Percentiles rank a stretch among this genome's conserved stretches.
Evolutionary conservation across 2,113 vertebrate genomes (phyloP).

Genomic region (Cariama cristata): DNA sequence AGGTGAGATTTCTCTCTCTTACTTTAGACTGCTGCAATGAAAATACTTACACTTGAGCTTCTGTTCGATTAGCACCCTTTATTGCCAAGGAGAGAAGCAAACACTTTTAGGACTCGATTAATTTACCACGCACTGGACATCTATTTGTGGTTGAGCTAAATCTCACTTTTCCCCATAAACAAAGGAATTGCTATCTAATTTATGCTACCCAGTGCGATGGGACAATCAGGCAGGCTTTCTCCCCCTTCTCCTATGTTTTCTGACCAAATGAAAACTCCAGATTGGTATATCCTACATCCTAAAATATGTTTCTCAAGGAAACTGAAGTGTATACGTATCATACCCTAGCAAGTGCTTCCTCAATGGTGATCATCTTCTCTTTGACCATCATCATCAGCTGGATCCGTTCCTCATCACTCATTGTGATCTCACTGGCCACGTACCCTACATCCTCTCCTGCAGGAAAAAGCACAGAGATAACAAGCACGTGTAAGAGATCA

Average conservation of each 20-base stretch:
- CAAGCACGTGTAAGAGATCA: neutral
- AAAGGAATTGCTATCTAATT: neutral
- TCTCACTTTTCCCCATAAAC: neutral
- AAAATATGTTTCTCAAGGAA: neutral
- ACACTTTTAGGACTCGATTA: neutral
- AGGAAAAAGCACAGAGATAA: neutral
- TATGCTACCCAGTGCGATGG: neutral
- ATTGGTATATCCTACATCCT: neutral
- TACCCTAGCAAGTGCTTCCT: constrained; percentile 97
- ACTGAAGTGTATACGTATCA: neutral
- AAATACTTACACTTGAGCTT: neutral
- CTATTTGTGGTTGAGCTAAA: neutral
- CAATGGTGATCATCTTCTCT: constrained; percentile 98
- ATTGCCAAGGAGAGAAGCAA: neutral
- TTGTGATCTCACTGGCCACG: constrained; percentile 96
- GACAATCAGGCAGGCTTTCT: neutral
- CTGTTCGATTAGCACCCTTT: neutral
- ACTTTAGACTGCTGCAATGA: neutral
- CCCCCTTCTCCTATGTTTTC: neutral
- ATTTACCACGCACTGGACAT: neutral
- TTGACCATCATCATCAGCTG: constrained; percentile 99
- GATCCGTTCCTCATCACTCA: constrained; percentile 97
- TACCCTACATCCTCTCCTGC: constrained; percentile 95
- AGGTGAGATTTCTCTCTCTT: neutral
- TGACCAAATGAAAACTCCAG: neutral